Base-by-base conservation (phyloP, 2,888 invertebrate genomes). In the Anthrax anthrax region DNA sequence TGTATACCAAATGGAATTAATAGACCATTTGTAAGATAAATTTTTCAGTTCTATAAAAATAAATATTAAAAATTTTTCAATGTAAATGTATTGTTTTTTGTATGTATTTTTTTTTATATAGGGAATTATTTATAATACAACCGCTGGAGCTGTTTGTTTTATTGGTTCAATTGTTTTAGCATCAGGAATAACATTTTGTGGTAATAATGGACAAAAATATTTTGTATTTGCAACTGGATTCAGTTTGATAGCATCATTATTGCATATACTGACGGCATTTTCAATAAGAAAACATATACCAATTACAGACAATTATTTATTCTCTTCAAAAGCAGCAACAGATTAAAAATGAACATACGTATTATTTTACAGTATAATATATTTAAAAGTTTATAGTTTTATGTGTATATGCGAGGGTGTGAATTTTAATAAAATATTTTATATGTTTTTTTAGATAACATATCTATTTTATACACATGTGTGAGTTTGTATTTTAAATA, bases 241-340 rank as follows among this genome's bases (percentile, higher is more conserved):
- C 92, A 95, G 10, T 96, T 95, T 12, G 3, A 9, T 32, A 12
- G 29, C 29, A 12, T 9, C 29, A 9, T 12, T 12, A 1, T 4
- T 12, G 12, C 29, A 32, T 32, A 12, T 32, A 32, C 12, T 32
- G 12, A 32, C 13, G 13, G 29, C 29, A 32, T 12, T 32, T 32
- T 32, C 12, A 32, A 32, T 32, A 12, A 1, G 29, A 9, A 32
- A 12, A 12, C 1, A 12, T 12, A 12, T 32, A 32, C 29, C 29
- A 32, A 9, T 8, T 23, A 6, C 23, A 6, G 8, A 23, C 8
- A 23, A 6, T 6, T 23, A 6, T 23, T 4, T 8, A 23, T 23
- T 23, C 23, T 23, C 23, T 6, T 23, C 23, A 23, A 6, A 23
- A 23, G n/a, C n/a, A n/a, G n/a, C n/a, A n/a, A n/a, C n/a, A n/a